These are phyloP conservation scores for Poecilia latipinna DNA, from an alignment of 2,113 vertebrate genomes.

Conservation along the genomic window DNA sequence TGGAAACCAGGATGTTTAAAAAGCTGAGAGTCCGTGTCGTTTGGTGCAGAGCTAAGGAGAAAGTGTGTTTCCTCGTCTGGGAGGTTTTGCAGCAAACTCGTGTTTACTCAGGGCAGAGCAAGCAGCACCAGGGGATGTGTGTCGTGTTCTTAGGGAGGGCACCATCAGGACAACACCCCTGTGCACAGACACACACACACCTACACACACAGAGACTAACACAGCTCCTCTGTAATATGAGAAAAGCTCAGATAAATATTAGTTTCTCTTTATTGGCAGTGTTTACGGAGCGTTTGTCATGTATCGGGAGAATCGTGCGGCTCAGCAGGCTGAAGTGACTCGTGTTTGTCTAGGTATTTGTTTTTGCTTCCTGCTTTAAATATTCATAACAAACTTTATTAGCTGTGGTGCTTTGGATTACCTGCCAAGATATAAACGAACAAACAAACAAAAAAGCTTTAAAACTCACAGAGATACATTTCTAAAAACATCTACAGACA, in stretches of 20 bases:
- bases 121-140: slow-evolving; percentile 40
- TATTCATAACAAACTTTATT: neutral
- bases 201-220: neutral
- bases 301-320: slow-evolving; percentile 1
- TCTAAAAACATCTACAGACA: neutral
- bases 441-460: neutral
- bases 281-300: slow-evolving; percentile 37
- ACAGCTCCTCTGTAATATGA: neutral
- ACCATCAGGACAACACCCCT: slow-evolving; percentile 45
- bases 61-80: slow-evolving; percentile 16
- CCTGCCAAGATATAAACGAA: neutral
- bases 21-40: slow-evolving; percentile 33
- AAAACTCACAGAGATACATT: neutral
- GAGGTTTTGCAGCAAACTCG: slow-evolving; percentile 36
- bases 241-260: slow-evolving; percentile 45
- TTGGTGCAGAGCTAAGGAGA: slow-evolving; percentile 13
- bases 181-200: slow-evolving; percentile 4
- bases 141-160: slow-evolving; percentile 69
- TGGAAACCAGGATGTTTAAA: slow-evolving; percentile 12
- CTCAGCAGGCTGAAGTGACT: neutral
- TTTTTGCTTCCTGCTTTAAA: neutral
- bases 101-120: slow-evolving; percentile 69
- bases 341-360: neutral
- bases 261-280: slow-evolving; percentile 18
- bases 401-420: neutral